These are phyloP conservation scores for Keiferia lycopersicella DNA, from an alignment of 2,888 invertebrate genomes.

Conservation along the genomic window DNA sequence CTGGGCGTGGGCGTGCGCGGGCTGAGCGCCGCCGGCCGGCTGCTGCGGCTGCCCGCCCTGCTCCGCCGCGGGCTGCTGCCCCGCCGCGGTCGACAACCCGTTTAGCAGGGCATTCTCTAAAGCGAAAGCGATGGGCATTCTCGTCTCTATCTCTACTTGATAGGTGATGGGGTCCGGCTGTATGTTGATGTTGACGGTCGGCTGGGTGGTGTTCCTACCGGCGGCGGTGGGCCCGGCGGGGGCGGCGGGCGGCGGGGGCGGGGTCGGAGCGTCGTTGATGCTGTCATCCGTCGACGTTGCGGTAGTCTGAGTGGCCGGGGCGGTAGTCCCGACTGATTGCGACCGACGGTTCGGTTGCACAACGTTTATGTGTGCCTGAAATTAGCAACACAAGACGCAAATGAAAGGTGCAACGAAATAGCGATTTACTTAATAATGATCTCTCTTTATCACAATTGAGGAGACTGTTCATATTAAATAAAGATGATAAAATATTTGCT, in stretches of 20 bases:
- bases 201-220: conserved; percentile 23
- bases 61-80: conserved; percentile 14
- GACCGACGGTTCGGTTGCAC: conserved; percentile 49
- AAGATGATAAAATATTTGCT: too few relatives aligned
- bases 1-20: conserved; percentile 16
- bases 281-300: conserved; percentile 31
- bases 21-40: conserved; percentile 21
- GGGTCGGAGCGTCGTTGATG: conserved; percentile 18
- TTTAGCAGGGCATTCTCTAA: conserved; percentile 51
- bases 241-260: conserved; percentile 15
- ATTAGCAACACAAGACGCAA: background rate
- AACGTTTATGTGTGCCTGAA: conserved; percentile 61
- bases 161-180: conserved; percentile 55
- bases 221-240: conserved; percentile 6
- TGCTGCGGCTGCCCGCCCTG: conserved; percentile 4
- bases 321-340: conserved; percentile 30
- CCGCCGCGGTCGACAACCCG: conserved; percentile 42
- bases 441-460: too few relatives aligned
- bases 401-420: too few relatives aligned
- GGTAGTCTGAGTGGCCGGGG: conserved; percentile 10
- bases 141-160: conserved; percentile 64
- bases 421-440: too few relatives aligned
- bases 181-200: conserved; percentile 44
- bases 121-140: conserved; percentile 58
- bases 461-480: too few relatives aligned